Evolutionary conservation across 2,797 vertebrate species (phyloP), one percentile per base, ranked within the genome.

Genomic region (Sebastes reedi): DNA sequence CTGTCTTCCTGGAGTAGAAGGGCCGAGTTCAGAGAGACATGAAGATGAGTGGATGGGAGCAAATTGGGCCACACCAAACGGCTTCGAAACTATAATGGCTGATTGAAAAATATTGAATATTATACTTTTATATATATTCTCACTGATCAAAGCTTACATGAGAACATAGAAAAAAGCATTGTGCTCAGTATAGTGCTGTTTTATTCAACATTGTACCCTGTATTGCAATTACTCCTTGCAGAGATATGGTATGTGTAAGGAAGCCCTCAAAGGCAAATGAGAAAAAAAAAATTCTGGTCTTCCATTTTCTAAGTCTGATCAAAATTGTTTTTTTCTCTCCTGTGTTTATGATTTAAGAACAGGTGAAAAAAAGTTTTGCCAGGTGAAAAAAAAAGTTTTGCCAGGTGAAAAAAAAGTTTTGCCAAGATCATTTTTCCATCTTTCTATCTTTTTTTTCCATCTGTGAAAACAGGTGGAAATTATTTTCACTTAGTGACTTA

Each of bases 1-100:
- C 79, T 88, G 82, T 90, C 60, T 81, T 81, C 58, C 83, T 75
- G 29, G 30, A 88, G 77, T 70, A 79, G 72, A 86, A 75, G 46
- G 50, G 52, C 27, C 4, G 50, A 75, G 80, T 87, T 89, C 27
- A 88, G 87, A 91, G 72, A 73, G 56, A 69, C 65, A 50, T 12
- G 16, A 29, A 81, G 72, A 89, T 75, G 85, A 90, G 81, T 79
- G 84, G 77, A 79, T 77, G 66, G 55, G 77, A 77, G 75, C 68
- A 70, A 68, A 71, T 55, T 6, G 32, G 50, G 67, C 60, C 58
- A 71, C 69, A 72, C 76, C 25, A 81, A 77, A 85, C 72, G 79
- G 58, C 64, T 67, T 76, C 72, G 46, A 69, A 84, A 84, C 79
- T 84, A 84, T 72, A 32, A 80, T 56, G 55, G 36, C 27, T 86